Evolutionary conservation across 2,888 invertebrate species (phyloP), one percentile per base, ranked within the genome.

Genomic region (Atethmia centrago): DNA sequence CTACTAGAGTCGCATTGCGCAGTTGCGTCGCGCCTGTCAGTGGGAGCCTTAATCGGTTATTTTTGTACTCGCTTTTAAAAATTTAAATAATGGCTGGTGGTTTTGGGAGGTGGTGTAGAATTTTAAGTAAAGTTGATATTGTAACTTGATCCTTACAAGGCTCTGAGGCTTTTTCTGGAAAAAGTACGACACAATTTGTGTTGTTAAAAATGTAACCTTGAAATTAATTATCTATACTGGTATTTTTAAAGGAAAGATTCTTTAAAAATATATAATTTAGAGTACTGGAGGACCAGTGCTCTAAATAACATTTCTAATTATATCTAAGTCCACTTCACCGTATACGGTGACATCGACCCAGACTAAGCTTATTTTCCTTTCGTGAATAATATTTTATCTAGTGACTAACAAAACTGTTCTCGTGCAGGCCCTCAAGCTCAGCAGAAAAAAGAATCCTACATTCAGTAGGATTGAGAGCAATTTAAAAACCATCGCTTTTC

Each of bases 41-140:
- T n/a, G n/a, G n/a, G n/a, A n/a, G n/a, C n/a, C n/a, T 36, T 40
- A 40, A 40, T 9, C 9, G 40, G 40, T 40, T 40, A 9, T 40
- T 42, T 42, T 42, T 42, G 1, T 42, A 42, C 42, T 28, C 16
- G 2, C 2, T 56, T 56, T 77, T 66, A 25, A 31, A 42, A 12
- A 55, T 56, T 21, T 49, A 58, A 42, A 42, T 42, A 42, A 51
- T 47, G 47, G 12, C 16, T 10, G 2, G 25, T 42, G 21, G 2
- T 42, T 45, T 58, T 45, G 77, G 77, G 74, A 8, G 21, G 8
- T 45, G 77, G 77, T 74, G 74, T 68, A 45, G 19, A 45, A 36
- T 36, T 56, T 45, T 36, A 64, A 45, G 42, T 56, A 9, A 49
- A n/a, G 4, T 49, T 25, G 0, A 4, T 56, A n/a, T 16, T 25